Base-by-base conservation (phyloP, 2,797 vertebrate genomes). In the Microhierax caerulescens region DNA sequence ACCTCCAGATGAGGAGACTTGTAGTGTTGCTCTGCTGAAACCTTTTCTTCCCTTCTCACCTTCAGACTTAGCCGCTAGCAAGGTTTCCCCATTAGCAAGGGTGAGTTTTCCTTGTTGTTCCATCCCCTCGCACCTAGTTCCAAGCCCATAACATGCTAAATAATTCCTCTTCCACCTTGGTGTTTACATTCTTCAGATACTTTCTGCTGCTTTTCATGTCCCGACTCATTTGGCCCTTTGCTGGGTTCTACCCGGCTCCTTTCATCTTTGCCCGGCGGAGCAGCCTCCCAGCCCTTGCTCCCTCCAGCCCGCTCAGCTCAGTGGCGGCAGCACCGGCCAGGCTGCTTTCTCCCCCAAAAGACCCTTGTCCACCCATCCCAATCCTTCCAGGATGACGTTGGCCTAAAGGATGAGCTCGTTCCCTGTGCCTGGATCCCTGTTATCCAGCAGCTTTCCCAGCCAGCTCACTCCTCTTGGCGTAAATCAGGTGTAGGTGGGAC, bases 181-280 rank as follows among this genome's bases (percentile, higher is more conserved):
- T 96, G 95, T 97, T 97, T 97, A 96, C 95, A 96, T 96, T 97
- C 97, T 97, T 97, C 68, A 73, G 92, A 96, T 97, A 65, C 75
- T 93, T 96, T 93, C 79, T 0, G 0, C 69, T 16, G 91, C 96
- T 97, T 97, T 95, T 96, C 94, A 96, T 95, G 92, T 96, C 90
- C 93, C 28, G 73, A 47, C 88, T 97, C 93, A 37, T 83, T 82
- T 72, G 84, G 82, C 64, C 92, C 88, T 97, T 92, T 43, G 37
- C 72, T 80, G 75, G 78, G 75, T 80, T 92, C 24, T 36, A 90
- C 81, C 36, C 37, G 0, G 61, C 72, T 89, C 88, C 93, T 93
- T 96, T 97, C 81, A 97, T 97, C 95, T 97, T 61, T 2, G 2
- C 65, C 93, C 30, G 1, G 21, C 1, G 5, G 54, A 79, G 69